Base-by-base conservation (phyloP, 2,888 invertebrate species). In the Xanthia icteritia region DNA sequence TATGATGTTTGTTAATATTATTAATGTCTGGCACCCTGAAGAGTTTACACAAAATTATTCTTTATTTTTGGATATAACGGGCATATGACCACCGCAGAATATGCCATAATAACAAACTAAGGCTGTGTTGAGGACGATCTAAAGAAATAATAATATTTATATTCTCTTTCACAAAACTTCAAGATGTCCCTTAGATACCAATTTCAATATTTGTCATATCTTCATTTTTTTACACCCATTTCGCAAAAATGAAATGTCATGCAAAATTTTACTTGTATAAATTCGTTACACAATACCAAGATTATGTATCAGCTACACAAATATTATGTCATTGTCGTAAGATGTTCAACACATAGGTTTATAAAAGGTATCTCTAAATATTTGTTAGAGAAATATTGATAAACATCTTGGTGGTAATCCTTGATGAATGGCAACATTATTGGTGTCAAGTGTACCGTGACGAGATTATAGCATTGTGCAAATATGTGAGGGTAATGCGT, bases 381-480 rank as follows among this genome's bases (percentile, higher is more conserved):
- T 95, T 95, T 94, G 94, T 93, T 87, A 89, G 89, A 86, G 90
- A 92, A 93, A 94, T 94, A 94, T 94, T 94, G 95, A 96, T 96
- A 95, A 95, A 92, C 93, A 96, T 96, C 94, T 89, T 69, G 91
- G 90, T 87, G 87, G 91, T 96, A 96, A 96, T 96, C 95, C 95
- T 84, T 75, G 89, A 88, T 94, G 92, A 94, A 95, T 92, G 91
- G 88, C 74, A 73, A 77, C 77, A 77, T 88, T 92, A 95, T 96
- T 96, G 94, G 94, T 93, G 94, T 96, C 96, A 96, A 96, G 96
- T 96, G 96, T 95, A 94, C 86, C 96, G 95, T 96, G 95, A 94
- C 92, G 81, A 92, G 96, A 95, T 96, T 96, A 96, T 88, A 87
- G 92, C 89, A 91, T 96, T 96, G 96, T 95, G 94, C 95, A 96